Conservation (phyloP, 2,888 invertebrate species). For the Scaptomyza parva region DNA sequence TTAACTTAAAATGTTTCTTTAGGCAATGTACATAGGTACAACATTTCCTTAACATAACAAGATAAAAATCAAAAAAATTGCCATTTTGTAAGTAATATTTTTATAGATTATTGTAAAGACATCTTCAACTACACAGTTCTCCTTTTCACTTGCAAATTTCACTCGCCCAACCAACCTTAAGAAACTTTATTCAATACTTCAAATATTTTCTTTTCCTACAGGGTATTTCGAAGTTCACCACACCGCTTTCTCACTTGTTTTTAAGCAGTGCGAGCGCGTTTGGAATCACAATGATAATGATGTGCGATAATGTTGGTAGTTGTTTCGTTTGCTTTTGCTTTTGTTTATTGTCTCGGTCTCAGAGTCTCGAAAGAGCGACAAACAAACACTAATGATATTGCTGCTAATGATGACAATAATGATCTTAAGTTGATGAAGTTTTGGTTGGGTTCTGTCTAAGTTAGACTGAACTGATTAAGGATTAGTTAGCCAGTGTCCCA, state of each 20-base stretch:
- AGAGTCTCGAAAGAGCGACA: conserved; percentile 27
- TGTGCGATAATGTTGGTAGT: conserved; percentile 76
- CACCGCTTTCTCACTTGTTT: conserved; percentile 24
- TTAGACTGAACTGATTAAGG: conserved; percentile 41
- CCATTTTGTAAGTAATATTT: too few relatives aligned
- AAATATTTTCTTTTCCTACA: neutral
- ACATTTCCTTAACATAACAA: too few relatives aligned
- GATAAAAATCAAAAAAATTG: too few relatives aligned
- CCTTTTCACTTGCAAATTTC: too few relatives aligned
- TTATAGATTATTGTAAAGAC: too few relatives aligned
- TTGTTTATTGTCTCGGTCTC: conserved; percentile 62
- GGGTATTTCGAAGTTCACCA: conserved; percentile 5
- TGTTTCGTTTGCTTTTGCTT: conserved; percentile 49
- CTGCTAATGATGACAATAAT: conserved; percentile 21
- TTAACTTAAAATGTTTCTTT: too few relatives aligned
- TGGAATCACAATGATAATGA: conserved; percentile 78
- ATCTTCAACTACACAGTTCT: too few relatives aligned
- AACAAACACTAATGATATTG: conserved; percentile 39
- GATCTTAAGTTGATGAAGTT: conserved; percentile 15
- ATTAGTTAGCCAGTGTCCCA: conserved; percentile 48
- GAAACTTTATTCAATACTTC: too few relatives aligned
- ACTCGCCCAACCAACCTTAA: too few relatives aligned
- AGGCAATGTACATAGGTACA: too few relatives aligned
- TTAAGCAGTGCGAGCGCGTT: conserved; percentile 57
- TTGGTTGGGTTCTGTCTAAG: conserved; percentile 43